Conservation (phyloP, 2,113 vertebrate genomes). For the Calyptomena viridis region DNA sequence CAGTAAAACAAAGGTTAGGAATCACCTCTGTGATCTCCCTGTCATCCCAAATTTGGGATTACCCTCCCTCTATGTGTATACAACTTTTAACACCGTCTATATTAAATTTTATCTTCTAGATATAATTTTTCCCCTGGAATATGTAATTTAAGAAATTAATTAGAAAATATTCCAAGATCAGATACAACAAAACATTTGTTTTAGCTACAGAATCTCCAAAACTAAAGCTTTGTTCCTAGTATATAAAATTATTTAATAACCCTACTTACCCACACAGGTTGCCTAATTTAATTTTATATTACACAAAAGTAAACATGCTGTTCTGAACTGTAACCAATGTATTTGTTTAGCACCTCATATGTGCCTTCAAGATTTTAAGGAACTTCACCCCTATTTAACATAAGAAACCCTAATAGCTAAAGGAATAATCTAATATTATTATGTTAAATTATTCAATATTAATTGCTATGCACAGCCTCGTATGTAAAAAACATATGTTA, state of each 20-base stretch:
- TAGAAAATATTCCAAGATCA: neutral
- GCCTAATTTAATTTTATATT: neutral
- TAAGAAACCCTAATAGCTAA: neutral
- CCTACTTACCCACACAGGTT: neutral
- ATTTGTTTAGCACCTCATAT: neutral
- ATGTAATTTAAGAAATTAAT: neutral
- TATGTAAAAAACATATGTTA: neutral
- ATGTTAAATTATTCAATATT: neutral
- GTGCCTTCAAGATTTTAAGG: neutral
- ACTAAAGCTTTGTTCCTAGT: neutral
- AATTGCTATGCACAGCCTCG: neutral
- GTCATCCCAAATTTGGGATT: neutral
- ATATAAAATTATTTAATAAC: neutral
- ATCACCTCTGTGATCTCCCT: neutral
- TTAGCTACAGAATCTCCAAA: neutral
- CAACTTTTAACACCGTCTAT: neutral
- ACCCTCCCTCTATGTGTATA: neutral
- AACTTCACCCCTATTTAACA: neutral
- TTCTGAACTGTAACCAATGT: neutral
- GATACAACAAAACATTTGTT: accelerated
- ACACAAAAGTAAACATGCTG: neutral
- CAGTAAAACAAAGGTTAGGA: neutral
- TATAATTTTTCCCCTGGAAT: neutral
- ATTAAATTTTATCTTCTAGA: neutral
- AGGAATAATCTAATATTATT: neutral